Evolutionary conservation across 2,113 vertebrate genomes (phyloP), one percentile per base, ranked within the genome.

Genomic region (Nothobranchius kuhntae): DNA sequence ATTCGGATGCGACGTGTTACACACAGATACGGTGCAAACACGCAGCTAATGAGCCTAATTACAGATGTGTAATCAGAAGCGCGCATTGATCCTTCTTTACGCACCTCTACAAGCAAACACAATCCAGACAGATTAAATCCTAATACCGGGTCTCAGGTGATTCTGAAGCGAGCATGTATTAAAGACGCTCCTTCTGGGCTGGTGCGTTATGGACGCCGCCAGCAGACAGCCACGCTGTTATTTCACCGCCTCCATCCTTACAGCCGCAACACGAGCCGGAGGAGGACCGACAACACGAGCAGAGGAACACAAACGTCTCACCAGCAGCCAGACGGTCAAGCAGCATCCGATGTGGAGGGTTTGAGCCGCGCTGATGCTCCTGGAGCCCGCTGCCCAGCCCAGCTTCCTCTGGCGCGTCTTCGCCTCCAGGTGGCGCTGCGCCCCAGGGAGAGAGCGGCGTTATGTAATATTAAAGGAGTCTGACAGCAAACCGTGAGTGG

Each of bases 381-480:
- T 47, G 44, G 21, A 52, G 42, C 61, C 65, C 53, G 55, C 64
- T 78, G 87, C 92, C 90, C 87, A 84, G 73, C 90, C 91, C 88
- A 24, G 68, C 60, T 83, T 51, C 69, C 46, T 21, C 53, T 3
- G n/a, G 44, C 3, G 53, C 2, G 74, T 71, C 80, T 86, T 83
- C 51, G 80, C 78, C 91, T 72, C 87, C 54, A 8, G 87, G 79
- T 85, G 92, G 91, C 90, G 89, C 88, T 86, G 13, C 38, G 61
- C 1, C 54, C 76, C 40, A 51, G 54, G 6, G 26, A 53, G 54
- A 35, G 14, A 60, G 52, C 0, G 62, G 8, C 24, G 57, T 90
- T 87, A 88, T 71, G 77, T 87, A 84, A 89, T 38, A 48, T 11
- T 17, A 11, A 5, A 54, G 14, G 42, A 24, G 45, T 47, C 35